phyloP scores from a whole-genome alignment of 53 echinoderm and acorn worm genomes.

The Zoroaster sp. region DNA sequence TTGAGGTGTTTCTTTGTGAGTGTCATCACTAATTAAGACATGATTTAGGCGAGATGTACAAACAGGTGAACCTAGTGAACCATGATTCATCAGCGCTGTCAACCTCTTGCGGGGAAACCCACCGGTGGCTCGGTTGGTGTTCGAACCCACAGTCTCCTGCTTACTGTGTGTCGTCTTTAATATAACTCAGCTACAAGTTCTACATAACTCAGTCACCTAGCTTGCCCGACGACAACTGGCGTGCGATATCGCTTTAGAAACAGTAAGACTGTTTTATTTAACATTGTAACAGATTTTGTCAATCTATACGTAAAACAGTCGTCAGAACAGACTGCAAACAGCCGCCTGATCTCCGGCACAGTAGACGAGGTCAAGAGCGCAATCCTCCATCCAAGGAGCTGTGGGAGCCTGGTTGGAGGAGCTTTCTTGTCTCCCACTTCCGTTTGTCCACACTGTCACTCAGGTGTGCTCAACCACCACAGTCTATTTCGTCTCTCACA shows the following conservation, averaged over 20 bases:
- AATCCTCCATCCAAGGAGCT: constrained; percentile 28
- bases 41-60: not conserved
- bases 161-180: not conserved
- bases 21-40: not conserved
- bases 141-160: not conserved
- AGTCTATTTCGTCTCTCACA: not conserved
- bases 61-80: not conserved
- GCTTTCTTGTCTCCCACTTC: constrained; percentile 58
- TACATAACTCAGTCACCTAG: too few relatives aligned
- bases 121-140: not conserved
- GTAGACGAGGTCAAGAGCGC: constrained; percentile 55
- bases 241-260: too few relatives aligned
- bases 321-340: constrained; percentile 15
- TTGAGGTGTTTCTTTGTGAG: too few relatives aligned
- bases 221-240: not conserved
- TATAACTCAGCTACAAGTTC: not conserved
- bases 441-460: constrained; percentile 59
- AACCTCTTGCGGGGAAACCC: not conserved
- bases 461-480: constrained; percentile 25
- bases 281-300: not conserved
- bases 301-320: not conserved
- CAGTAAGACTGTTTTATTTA: too few relatives aligned
- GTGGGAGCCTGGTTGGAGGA: constrained; percentile 45
- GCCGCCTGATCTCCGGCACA: not conserved
- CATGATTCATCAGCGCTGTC: not conserved